A percentile compares a stretch with the other conserved stretches of the same genome.
These are phyloP conservation scores for Drosophila melanosoma DNA, from an alignment of 2,888 invertebrate genomes.

Conservation along the genomic window DNA sequence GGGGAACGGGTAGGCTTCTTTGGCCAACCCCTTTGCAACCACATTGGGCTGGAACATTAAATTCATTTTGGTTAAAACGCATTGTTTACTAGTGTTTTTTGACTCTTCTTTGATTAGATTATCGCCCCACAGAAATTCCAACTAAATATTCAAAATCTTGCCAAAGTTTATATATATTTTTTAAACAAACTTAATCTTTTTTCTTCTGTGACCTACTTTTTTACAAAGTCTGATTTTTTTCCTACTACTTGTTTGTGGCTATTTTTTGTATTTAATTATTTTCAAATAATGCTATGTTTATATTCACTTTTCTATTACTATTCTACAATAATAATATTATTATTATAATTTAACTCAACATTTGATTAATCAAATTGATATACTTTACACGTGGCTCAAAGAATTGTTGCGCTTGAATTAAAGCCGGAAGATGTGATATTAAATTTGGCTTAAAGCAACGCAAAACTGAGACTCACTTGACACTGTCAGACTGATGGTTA, in stretches of 20 bases:
- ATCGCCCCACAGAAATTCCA: neutral
- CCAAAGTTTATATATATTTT: too few relatives aligned
- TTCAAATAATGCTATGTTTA: too few relatives aligned
- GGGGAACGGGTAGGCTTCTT: neutral
- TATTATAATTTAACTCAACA: neutral
- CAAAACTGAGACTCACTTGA: neutral
- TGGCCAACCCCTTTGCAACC: conserved; percentile 25
- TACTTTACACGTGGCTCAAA: neutral
- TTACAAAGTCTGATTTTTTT: too few relatives aligned
- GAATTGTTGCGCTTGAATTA: too few relatives aligned
- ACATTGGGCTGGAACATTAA: conserved; percentile 25
- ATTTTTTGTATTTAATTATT: too few relatives aligned
- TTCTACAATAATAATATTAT: neutral
- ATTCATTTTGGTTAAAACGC: conserved; percentile 15
- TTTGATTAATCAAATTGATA: neutral
- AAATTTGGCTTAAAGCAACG: conserved; percentile 19
- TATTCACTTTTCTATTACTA: too few relatives aligned
- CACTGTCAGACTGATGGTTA: conserved; percentile 6
- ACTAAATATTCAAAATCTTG: too few relatives aligned
- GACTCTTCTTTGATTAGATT: neutral
- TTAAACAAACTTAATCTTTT: too few relatives aligned
- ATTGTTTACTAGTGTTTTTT: neutral
- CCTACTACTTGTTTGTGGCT: too few relatives aligned
- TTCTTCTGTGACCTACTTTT: too few relatives aligned
- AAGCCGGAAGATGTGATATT: neutral